These are phyloP conservation scores for Elachura formosa DNA, from an alignment of 2,113 vertebrate species.

Conservation along the genomic window DNA sequence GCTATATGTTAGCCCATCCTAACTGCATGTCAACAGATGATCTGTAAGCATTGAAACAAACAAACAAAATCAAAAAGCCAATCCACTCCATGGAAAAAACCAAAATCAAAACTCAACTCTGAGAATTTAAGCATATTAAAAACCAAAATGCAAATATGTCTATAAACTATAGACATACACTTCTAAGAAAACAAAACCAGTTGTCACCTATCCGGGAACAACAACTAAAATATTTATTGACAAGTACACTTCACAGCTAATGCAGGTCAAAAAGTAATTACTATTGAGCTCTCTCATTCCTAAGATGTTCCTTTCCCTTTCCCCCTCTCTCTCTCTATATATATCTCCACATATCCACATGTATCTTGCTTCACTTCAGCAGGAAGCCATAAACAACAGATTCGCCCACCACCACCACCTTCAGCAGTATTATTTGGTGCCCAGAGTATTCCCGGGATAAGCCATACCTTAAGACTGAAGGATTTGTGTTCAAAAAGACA, in stretches of 20 bases:
- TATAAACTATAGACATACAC: accelerated
- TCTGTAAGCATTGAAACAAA: neutral
- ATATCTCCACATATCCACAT: neutral
- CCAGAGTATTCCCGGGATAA: neutral
- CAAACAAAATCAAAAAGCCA: neutral
- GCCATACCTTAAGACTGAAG: neutral
- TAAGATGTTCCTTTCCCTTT: neutral
- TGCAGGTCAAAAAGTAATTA: neutral
- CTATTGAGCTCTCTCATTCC: neutral
- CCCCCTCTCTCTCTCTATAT: too few relatives aligned
- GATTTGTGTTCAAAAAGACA: neutral
- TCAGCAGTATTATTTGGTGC: neutral
- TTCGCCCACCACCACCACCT: neutral
- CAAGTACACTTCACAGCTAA: neutral
- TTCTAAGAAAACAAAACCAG: neutral
- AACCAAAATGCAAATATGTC: neutral
- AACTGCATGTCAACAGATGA: neutral
- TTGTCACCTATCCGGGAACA: neutral
- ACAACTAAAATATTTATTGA: neutral
- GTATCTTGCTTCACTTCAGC: neutral
- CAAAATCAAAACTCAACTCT: neutral
- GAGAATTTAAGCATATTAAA: neutral
- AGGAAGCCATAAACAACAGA: neutral
- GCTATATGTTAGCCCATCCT: neutral
- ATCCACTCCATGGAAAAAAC: neutral